Conservation (phyloP, 2,888 invertebrate species). For the Tipula confusa region DNA sequence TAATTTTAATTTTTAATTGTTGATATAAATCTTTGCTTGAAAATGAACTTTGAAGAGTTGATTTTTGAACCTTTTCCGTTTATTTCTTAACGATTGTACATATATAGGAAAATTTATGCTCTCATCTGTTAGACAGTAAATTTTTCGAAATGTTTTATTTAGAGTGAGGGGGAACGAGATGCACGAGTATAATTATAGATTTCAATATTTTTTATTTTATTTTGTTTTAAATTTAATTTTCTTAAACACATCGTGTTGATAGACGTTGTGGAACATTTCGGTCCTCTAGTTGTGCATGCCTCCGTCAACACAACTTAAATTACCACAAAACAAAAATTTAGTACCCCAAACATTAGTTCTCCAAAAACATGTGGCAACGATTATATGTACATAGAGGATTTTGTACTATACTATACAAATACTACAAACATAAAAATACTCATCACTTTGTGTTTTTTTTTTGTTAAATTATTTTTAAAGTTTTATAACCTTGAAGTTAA, state of each 20-base stretch:
- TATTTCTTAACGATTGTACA: neutral
- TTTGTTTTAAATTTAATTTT: neutral
- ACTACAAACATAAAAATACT: neutral
- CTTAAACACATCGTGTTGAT: neutral
- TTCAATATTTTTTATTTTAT: no score
- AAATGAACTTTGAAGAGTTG: conserved; percentile 25
- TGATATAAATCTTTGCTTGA: neutral
- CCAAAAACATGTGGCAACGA: neutral
- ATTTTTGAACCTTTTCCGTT: neutral
- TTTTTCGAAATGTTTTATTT: neutral
- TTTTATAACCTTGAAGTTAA: conserved; percentile 12
- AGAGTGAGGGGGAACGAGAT: neutral
- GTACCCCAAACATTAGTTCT: neutral
- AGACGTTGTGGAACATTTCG: neutral
- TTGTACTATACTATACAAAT: neutral
- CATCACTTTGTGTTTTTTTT: neutral
- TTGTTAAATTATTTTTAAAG: neutral
- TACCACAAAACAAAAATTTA: neutral
- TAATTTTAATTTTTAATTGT: neutral
- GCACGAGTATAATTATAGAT: neutral
- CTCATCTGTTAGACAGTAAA: neutral
- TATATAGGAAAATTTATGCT: neutral
- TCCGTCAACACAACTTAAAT: neutral
- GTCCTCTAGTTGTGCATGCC: neutral
- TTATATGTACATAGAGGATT: neutral